A percentile compares a stretch with the other conserved stretches of the same genome.
phyloP scores from a whole-genome alignment of 2,797 vertebrate species.

The Selene dorsalis region DNA sequence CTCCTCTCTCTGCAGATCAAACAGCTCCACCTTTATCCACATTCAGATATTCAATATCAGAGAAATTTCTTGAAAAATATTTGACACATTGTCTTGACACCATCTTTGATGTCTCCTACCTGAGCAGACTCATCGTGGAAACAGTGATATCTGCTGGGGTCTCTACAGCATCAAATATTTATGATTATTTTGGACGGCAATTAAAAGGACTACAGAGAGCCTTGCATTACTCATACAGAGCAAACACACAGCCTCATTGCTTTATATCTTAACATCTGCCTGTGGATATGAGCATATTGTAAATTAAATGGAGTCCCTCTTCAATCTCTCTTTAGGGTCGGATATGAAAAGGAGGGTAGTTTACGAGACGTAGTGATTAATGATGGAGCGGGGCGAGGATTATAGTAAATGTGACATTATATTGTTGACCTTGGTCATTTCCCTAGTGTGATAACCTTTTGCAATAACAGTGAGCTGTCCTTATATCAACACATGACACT shows the following conservation, averaged over 20 bases:
- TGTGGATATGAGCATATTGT: slow-evolving; percentile 39
- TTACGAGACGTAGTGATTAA: slow-evolving; percentile 29
- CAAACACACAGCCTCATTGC: neutral
- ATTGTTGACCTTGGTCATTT: neutral
- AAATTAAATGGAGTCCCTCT: slow-evolving; percentile 16
- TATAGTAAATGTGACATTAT: slow-evolving; percentile 1
- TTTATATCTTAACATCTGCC: slow-evolving; percentile 50
- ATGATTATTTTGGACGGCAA: slow-evolving; percentile 72
- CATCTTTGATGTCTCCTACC: slow-evolving; percentile 79
- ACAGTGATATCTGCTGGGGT: slow-evolving; percentile 68
- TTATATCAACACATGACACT: neutral
- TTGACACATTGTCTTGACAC: slow-evolving; percentile 75
- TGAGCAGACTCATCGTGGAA: slow-evolving; percentile 68
- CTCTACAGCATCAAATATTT: slow-evolving; percentile 72
- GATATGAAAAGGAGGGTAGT: slow-evolving; percentile 23
- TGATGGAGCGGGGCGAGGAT: slow-evolving; percentile 1
- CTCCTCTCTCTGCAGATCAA: slow-evolving; percentile 50
- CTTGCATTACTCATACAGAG: slow-evolving; percentile 33
- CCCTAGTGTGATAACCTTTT: neutral
- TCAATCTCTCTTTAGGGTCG: slow-evolving; percentile 16
- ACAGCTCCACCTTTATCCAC: slow-evolving; percentile 55
- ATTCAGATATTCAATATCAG: slow-evolving; percentile 73
- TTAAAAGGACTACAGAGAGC: slow-evolving; percentile 65
- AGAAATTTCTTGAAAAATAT: slow-evolving; percentile 62
- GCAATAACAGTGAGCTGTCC: neutral